phyloP scores from a whole-genome alignment of 2,888 invertebrate genomes.

The Ochropacha duplaris region DNA sequence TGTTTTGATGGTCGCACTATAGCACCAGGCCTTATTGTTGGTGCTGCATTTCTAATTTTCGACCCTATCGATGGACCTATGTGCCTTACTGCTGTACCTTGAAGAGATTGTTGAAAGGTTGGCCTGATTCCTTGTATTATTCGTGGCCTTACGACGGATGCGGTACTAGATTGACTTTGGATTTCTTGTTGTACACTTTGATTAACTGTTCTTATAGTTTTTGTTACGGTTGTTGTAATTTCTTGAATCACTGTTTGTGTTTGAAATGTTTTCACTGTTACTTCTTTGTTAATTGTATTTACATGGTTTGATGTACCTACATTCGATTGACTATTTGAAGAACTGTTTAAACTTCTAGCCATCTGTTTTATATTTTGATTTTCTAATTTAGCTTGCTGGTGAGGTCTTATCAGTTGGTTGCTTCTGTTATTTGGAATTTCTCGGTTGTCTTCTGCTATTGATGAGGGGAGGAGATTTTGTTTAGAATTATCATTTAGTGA shows the following conservation, averaged over 20 bases:
- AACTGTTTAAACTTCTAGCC: slow-evolving; percentile 13
- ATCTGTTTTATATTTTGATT: slow-evolving; percentile 8
- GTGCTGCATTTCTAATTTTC: slow-evolving; percentile 42
- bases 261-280: slow-evolving; percentile 71
- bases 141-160: slow-evolving; percentile 38
- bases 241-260: slow-evolving; percentile 74
- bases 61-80: slow-evolving; percentile 43
- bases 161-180: slow-evolving; percentile 43
- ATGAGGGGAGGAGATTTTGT: slow-evolving; percentile 15
- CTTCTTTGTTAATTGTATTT: slow-evolving; percentile 65
- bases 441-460: slow-evolving; percentile 19
- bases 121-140: slow-evolving; percentile 46
- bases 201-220: slow-evolving; percentile 74
- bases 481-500: slow-evolving; percentile 29
- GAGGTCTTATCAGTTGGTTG: slow-evolving; percentile 44
- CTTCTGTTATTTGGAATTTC: slow-evolving; percentile 30
- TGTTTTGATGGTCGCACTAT: slow-evolving; percentile 45
- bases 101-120: slow-evolving; percentile 37
- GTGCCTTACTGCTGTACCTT: slow-evolving; percentile 55
- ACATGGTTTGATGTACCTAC: slow-evolving; percentile 50
- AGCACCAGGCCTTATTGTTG: slow-evolving; percentile 22
- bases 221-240: slow-evolving; percentile 76
- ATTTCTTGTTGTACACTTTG: slow-evolving; percentile 67
- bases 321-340: slow-evolving; percentile 40
- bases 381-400: slow-evolving; percentile 33